Evolutionary conservation across 2,113 vertebrate species (phyloP).

Genomic region (Etheostoma cragini): DNA sequence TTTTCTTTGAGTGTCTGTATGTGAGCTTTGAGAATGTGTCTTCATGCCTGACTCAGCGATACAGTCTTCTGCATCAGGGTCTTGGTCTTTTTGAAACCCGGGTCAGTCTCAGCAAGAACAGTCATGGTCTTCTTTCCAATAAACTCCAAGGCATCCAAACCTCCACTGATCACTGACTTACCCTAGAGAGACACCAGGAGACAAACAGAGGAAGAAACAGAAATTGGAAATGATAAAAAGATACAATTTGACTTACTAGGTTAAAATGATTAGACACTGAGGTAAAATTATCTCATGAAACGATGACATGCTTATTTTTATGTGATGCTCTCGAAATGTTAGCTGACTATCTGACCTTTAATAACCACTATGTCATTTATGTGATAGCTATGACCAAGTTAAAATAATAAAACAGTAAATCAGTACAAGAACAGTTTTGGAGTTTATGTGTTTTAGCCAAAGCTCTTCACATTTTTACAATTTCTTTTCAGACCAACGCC

Average conservation of each 20-base stretch:
- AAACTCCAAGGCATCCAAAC: conserved; percentile 97
- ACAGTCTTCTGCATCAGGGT: conserved; percentile 94
- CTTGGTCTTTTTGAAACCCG: conserved; percentile 97
- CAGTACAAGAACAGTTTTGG: no score
- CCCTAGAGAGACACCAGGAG: conserved; percentile 82
- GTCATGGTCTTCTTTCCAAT: conserved; percentile 99
- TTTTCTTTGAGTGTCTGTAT: not conserved
- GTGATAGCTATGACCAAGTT: not conserved
- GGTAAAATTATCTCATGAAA: not conserved
- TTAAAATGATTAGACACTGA: not conserved
- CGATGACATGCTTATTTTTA: not conserved
- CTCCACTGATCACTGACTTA: conserved; percentile 93
- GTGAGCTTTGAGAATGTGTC: not conserved
- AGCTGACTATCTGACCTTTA: not conserved
- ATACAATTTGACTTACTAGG: no score
- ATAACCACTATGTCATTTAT: no score
- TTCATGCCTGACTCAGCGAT: conserved; percentile 93
- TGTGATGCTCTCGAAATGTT: not conserved
- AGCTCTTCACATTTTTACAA: not conserved
- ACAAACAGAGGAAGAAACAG: not conserved
- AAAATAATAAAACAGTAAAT: not conserved
- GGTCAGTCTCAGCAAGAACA: conserved; percentile 96
- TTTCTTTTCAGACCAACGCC: not conserved
- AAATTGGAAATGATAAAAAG: not conserved
- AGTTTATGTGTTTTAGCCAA: not conserved